These are phyloP conservation scores for Smithornis capensis DNA, from an alignment of 2,113 vertebrate species.

Conservation along the genomic window DNA sequence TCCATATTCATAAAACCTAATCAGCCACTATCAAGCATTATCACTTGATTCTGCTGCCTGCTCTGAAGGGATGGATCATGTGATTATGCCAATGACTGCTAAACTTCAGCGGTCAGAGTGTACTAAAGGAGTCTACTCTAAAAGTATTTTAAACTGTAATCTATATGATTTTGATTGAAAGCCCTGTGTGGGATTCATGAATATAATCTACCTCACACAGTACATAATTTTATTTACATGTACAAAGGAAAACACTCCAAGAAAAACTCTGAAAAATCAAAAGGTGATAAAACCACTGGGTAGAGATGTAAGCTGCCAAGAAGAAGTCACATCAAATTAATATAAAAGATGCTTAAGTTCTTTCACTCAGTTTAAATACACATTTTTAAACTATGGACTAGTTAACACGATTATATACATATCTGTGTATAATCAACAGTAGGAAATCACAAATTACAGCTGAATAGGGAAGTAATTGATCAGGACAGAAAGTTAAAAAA, in stretches of 20 bases:
- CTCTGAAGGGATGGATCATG: background rate
- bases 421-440: background rate
- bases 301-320: background rate
- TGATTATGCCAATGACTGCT: background rate
- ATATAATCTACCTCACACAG: background rate
- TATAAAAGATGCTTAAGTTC: background rate
- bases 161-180: background rate
- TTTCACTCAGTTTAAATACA: background rate
- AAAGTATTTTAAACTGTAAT: background rate
- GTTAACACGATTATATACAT: background rate
- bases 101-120: background rate
- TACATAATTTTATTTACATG: background rate
- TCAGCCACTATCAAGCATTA: background rate
- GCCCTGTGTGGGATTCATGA: background rate
- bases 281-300: background rate
- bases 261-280: background rate
- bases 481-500: background rate
- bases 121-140: background rate
- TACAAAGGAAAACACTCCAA: background rate
- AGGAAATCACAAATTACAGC: constrained; percentile 29
- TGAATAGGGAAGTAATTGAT: background rate
- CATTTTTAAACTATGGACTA: background rate
- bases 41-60: background rate
- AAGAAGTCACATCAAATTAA: background rate
- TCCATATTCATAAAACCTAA: background rate